Evolutionary conservation across 2,888 invertebrate species (phyloP).

Genomic region (Synergus itoensis): DNA sequence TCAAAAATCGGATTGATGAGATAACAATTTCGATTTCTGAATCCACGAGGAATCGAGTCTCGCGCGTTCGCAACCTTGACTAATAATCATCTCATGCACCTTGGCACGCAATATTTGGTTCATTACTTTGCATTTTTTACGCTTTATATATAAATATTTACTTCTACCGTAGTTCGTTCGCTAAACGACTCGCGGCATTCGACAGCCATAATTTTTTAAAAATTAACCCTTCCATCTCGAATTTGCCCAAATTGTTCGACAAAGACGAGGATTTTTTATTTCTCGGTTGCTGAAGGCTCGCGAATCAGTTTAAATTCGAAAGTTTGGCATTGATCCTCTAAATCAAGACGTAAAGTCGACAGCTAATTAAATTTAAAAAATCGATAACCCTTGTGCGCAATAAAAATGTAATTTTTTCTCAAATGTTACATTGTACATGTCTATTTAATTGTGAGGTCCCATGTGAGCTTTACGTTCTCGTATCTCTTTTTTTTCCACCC

Average conservation of each 20-base stretch:
- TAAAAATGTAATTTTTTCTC: conserved; percentile 30
- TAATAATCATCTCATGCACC: conserved; percentile 50
- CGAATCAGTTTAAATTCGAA: conserved; percentile 4
- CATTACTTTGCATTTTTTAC: conserved; percentile 45
- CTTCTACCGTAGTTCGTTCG: conserved; percentile 40
- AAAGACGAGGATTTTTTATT: neutral
- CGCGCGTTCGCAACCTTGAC: conserved; percentile 45
- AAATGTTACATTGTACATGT: conserved; percentile 36
- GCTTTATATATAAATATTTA: conserved; percentile 37
- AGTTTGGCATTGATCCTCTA: conserved; percentile 1
- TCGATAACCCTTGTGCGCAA: conserved; percentile 24
- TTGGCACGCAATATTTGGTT: conserved; percentile 55
- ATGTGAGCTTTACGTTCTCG: conserved; percentile 33
- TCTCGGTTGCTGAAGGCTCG: conserved; percentile 13
- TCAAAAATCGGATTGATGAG: conserved; percentile 17
- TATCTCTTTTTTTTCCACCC: conserved; percentile 3
- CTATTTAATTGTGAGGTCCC: conserved; percentile 42
- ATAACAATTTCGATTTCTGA: neutral
- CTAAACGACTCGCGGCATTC: conserved; percentile 25
- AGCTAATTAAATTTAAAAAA: conserved; percentile 16
- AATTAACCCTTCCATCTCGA: conserved; percentile 3
- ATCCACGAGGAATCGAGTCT: conserved; percentile 28
- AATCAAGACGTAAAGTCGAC: neutral
- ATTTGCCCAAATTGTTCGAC: neutral
- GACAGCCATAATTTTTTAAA: neutral